phyloP scores from a whole-genome alignment of 2,888 invertebrate species.

The Aradus depressus region DNA sequence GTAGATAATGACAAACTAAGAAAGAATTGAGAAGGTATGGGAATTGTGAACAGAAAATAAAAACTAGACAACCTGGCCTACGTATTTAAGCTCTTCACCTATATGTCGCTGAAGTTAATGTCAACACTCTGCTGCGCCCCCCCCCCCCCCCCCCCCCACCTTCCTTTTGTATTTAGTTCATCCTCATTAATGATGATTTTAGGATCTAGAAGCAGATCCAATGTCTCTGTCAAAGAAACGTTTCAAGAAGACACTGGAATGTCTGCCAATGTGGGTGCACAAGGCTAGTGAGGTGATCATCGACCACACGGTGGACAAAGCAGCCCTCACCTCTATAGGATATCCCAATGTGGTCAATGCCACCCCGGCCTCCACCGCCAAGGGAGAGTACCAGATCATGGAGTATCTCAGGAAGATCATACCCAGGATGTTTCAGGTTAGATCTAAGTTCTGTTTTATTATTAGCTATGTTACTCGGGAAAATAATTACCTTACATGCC shows the following conservation, averaged over 20 bases:
- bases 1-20: no score
- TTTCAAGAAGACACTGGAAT: constrained; percentile 71
- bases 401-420: constrained; percentile 75
- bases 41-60: no score
- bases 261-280: constrained; percentile 66
- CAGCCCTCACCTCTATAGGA: constrained; percentile 59
- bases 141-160: no score
- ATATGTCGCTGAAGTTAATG: no score
- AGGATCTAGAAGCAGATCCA: constrained; percentile 12
- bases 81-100: no score
- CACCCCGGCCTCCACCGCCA: constrained; percentile 47
- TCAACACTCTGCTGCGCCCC: no score
- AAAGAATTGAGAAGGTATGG: no score
- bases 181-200: no score
- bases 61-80: no score
- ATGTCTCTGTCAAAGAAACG: constrained; percentile 52
- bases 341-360: constrained; percentile 64
- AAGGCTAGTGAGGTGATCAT: constrained; percentile 65
- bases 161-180: no score
- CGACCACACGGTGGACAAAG: constrained; percentile 73
- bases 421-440: constrained; percentile 66
- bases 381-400: constrained; percentile 51
- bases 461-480: no score
- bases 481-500: no score
- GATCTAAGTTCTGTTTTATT: constrained; percentile 2